Conservation (phyloP, 2,797 vertebrate species). For the Staurois parvus region DNA sequence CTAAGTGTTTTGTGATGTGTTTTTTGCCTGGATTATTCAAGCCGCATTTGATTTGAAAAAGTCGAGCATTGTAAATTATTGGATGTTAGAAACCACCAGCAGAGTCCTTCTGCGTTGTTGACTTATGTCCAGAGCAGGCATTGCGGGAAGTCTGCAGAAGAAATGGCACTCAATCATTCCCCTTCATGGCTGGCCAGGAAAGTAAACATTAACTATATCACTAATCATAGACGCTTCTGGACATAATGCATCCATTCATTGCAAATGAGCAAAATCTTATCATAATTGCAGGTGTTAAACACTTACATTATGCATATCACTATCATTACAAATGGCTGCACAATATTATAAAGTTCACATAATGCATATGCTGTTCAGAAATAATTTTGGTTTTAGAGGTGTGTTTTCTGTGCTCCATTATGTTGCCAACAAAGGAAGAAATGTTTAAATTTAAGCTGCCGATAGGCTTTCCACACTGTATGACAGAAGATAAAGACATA, state of each 20-base stretch:
- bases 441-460: too few species aligned
- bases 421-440: not conserved
- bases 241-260: constrained; percentile 39
- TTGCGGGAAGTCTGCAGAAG: constrained; percentile 34
- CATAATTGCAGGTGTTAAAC: constrained; percentile 29
- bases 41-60: constrained; percentile 33
- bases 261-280: constrained; percentile 50
- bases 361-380: too few species aligned
- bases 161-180: constrained; percentile 46
- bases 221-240: constrained; percentile 21
- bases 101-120: constrained; percentile 31
- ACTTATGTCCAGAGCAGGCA: constrained; percentile 41
- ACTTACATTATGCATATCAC: not conserved
- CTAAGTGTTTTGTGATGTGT: constrained; percentile 43
- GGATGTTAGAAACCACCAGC: constrained; percentile 41
- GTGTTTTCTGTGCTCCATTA: not conserved
- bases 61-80: constrained; percentile 18
- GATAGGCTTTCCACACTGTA: too few species aligned
- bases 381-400: not conserved
- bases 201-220: constrained; percentile 30
- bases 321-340: not conserved
- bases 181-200: constrained; percentile 43
- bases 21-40: constrained; percentile 40
- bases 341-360: not conserved
- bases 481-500: too few species aligned